Evolutionary conservation across 2,797 vertebrate species (phyloP).

Genomic region (Poecilia wingei): DNA sequence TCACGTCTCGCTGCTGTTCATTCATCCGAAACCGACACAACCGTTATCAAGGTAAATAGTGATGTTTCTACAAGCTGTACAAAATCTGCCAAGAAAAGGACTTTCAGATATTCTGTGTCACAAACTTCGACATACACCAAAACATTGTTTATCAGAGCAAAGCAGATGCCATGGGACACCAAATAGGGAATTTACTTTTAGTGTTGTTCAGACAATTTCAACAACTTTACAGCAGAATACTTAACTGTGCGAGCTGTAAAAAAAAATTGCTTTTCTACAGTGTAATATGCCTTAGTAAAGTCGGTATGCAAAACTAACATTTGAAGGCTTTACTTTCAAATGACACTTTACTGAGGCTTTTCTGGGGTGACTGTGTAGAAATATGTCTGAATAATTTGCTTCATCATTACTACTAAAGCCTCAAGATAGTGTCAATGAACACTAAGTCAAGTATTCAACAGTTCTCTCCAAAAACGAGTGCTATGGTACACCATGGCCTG

Average conservation of each 20-base stretch:
- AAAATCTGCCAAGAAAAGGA: conserved; percentile 58
- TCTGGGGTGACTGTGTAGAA: conserved; percentile 38
- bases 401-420: conserved; percentile 50
- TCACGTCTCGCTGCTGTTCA: conserved; percentile 57
- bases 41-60: conserved; percentile 67
- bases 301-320: conserved; percentile 44
- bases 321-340: not conserved
- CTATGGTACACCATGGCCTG: conserved; percentile 73
- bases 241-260: not conserved
- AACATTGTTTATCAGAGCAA: conserved; percentile 47
- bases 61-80: conserved; percentile 62
- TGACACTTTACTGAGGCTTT: conserved; percentile 19
- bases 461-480: conserved; percentile 62
- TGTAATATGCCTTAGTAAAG: conserved; percentile 59
- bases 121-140: conserved; percentile 66
- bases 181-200: conserved; percentile 53
- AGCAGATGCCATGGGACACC: conserved; percentile 60
- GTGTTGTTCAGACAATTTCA: not conserved
- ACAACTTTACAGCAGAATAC: not conserved
- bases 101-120: conserved; percentile 64
- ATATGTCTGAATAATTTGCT: conserved; percentile 55
- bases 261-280: conserved; percentile 36
- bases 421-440: conserved; percentile 53
- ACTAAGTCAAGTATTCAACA: conserved; percentile 61
- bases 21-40: conserved; percentile 48